Evolutionary conservation across 2,888 invertebrate species (phyloP), one percentile per base, ranked within the genome.

Genomic region (Adelphocoris suturalis): DNA sequence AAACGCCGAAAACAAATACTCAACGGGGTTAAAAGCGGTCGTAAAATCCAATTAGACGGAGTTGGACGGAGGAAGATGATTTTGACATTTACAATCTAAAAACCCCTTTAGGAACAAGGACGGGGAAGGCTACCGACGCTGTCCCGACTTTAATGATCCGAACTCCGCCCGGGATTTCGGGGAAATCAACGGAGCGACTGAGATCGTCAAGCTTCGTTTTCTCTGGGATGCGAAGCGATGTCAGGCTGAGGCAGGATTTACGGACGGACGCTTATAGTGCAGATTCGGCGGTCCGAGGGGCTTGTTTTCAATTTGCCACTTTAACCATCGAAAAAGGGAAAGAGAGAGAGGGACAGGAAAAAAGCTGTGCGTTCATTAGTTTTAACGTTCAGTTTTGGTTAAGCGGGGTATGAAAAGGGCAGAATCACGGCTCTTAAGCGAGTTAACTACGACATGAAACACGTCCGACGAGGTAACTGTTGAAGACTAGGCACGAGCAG

Each of bases 41-140:
- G 76, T 86, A 86, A 86, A 86, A 86, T 86, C 86, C 86, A 86
- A 86, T 86, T 86, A 86, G 75, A 52, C 86, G 46, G 86, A 61
- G 27, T 86, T 14, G 48, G 86, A 75, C n/a, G 75, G 57, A 61
- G 61, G 48, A 19, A 47, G 48, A 75, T 61, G 86, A 61, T 82
- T 82, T 82, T 82, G 82, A 82, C 82, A 82, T 82, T 82, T 82
- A 82, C 82, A 82, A 82, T 82, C 82, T 28, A 28, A 48, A 82
- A 52, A 7, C 55, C 81, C 55, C 82, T 52, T 82, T 23, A 14
- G 14, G 27, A 28, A 82, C 82, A 48, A 19, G 82, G 52, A 48
- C 27, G 82, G 27, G 48, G 55, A 52, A 47, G 82, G 82, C 82
- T 82, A 82, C 82, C 52, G 82, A 52, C 82, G 48, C 14, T 13